Base-by-base conservation (phyloP, 1,140 invertebrate genomes). In the Melipona quadrifasciata region DNA sequence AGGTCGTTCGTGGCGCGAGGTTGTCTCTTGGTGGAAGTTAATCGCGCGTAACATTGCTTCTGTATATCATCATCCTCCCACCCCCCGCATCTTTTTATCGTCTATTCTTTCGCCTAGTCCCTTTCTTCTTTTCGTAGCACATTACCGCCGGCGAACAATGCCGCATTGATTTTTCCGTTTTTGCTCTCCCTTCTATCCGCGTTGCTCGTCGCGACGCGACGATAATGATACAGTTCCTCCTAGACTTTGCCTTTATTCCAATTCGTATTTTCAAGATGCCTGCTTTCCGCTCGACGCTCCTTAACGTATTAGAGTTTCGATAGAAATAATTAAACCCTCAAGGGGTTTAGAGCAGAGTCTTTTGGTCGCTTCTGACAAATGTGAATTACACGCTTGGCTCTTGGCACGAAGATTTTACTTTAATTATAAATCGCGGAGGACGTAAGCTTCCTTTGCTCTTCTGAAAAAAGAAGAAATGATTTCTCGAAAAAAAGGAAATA, bases 31-130 rank as follows among this genome's bases (percentile, higher is more conserved):
- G 51, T 77, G 55, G 34, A 75, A 78, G 76, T 87, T 88, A 88
- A 88, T 88, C 87, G 87, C 68, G 34, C 55, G 85, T 84, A 84
- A 88, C 87, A 87, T 84, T 88, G 87, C 87, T 64, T 51, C 77
- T 87, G 71, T 86, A 65, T 80, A 88, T 86, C 82, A 82, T 64
- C 34, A 14, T 57, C 19, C 39, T n/a, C 27, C n/a, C 55, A 24
- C 31, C 77, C 47, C 51, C 21, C 8, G 16, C 8, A 27, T n/a
- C 27, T 34, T 71, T 68, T 80, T 53, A 31, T 31, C 21, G 75
- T n/a, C 70, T 57, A 53, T 61, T 58, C 76, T 80, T 80, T n/a
- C 5, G 21, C 17, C 39, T 16, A 27, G n/a, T 61, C 47, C 39
- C 65, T 81, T 85, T 75, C 84, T 68, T 74, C 77, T 67, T 80